These are phyloP conservation scores for Eilema caniola DNA, from an alignment of 2,888 invertebrate species.

Conservation along the genomic window DNA sequence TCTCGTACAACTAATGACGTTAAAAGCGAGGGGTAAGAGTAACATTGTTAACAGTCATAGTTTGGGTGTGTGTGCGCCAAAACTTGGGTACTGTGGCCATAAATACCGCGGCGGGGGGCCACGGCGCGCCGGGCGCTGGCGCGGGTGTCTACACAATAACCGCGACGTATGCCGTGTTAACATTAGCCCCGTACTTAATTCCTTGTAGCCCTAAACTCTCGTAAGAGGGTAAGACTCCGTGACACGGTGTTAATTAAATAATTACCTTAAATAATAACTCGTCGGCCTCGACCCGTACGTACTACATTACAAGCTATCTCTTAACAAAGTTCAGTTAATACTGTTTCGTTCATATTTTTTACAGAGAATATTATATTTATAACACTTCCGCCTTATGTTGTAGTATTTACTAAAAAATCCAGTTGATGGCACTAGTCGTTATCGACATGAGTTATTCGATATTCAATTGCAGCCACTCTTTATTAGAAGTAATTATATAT, in stretches of 20 bases:
- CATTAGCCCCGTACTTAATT: conserved; percentile 84
- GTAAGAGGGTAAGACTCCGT: conserved; percentile 83
- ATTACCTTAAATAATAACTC: conserved; percentile 86
- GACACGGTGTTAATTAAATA: conserved; percentile 86
- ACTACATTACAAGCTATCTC: conserved; percentile 43
- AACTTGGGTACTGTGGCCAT: conserved; percentile 80
- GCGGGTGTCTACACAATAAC: conserved; percentile 69
- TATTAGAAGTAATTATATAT: no score
- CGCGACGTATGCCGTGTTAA: conserved; percentile 83
- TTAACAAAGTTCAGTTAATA: conserved; percentile 33
- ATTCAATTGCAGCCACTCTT: neutral
- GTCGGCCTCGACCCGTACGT: conserved; percentile 54
- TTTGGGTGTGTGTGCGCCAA: conserved; percentile 82
- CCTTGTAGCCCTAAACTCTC: conserved; percentile 84
- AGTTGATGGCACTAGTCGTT: neutral
- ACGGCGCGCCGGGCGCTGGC: conserved; percentile 55
- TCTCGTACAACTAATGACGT: conserved; percentile 85
- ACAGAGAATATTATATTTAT: conserved; percentile 7
- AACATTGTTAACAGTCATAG: conserved; percentile 84
- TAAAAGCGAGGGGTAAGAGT: conserved; percentile 83
- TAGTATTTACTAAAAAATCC: neutral
- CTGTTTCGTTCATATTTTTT: conserved; percentile 24
- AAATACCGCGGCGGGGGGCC: conserved; percentile 81
- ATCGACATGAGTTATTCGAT: neutral
- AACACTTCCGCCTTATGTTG: neutral